Evolutionary conservation across 2,797 vertebrate species (phyloP), one percentile per base, ranked within the genome.

Genomic region (Typhlichthys eigenmanni): DNA sequence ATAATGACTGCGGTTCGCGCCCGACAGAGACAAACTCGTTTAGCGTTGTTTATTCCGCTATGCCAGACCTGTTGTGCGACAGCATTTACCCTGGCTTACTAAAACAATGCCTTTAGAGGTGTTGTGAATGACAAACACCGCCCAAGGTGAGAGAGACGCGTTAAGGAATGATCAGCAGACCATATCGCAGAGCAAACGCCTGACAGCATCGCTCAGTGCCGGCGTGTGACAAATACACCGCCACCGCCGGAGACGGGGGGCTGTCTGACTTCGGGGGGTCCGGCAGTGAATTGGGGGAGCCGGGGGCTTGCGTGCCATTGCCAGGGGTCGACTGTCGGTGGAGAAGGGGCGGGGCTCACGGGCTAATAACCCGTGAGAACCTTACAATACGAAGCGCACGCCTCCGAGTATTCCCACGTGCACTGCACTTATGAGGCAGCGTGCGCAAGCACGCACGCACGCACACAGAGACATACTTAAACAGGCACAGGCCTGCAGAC

Each of bases 361-460:
- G 84, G 81, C 76, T 83, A 87, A 83, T 71, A 66, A 85, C 68
- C 14, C 5, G 45, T 75, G 78, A 88, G 76, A 52, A 74, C 76
- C 64, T 5, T 48, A 8, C 3, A 50, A 38, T 48, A 11, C 48
- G 29, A 53, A 32, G 38, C 72, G 66, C 74, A 73, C 78, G 66
- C 75, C 17, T 48, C 34, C 47, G 16, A n/a, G 19, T 55, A 51
- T 55, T 58, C 55, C 38, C 47, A 13, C 45, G 17, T 34, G 14
- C 32, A 45, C 4, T 49, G 14, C 32, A 45, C 4, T 49, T 56
- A 7, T 50, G 2, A 56, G 45, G 24, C 2, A 34, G 55, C 16
- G 75, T 63, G 19, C 63, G 32, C 46, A 63, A 24, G 12, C 34
- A 66, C 58, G 24, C 3, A 53, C 29, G 17, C 54, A 47, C 17